Conservation (phyloP, 2,888 invertebrate species). For the Eledona agricola region DNA sequence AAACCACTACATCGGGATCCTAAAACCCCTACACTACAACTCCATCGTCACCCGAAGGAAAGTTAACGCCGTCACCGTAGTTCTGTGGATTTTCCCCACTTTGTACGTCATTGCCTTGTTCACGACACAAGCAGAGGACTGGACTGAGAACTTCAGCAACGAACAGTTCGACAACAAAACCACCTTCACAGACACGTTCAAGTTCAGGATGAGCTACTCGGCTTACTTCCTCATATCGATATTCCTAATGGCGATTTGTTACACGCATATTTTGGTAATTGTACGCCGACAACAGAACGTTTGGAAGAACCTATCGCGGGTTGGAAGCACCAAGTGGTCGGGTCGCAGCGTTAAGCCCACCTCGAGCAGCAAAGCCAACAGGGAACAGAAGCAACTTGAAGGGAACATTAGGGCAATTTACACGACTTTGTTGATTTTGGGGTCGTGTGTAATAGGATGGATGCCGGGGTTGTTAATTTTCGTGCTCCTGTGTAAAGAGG, state of each 20-base stretch:
- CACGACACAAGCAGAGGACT: slow-evolving; percentile 62
- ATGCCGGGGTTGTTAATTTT: slow-evolving; percentile 69
- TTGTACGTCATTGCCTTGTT: slow-evolving; percentile 65
- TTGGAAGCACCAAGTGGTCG: slow-evolving; percentile 57
- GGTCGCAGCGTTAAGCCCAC: slow-evolving; percentile 40
- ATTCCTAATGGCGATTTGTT: slow-evolving; percentile 68
- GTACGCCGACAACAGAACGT: slow-evolving; percentile 66
- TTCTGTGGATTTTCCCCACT: slow-evolving; percentile 69
- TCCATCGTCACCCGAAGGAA: slow-evolving; percentile 67
- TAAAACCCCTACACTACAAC: slow-evolving; percentile 70
- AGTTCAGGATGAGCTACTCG: slow-evolving; percentile 65
- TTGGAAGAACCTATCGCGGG: slow-evolving; percentile 61
- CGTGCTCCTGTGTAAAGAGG: slow-evolving; percentile 65
- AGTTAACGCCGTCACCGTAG: slow-evolving; percentile 63
- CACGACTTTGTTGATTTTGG: slow-evolving; percentile 71
- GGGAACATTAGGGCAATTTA: slow-evolving; percentile 67
- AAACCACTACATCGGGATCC: slow-evolving; percentile 74
- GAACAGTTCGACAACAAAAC: slow-evolving; percentile 37
- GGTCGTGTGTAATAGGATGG: slow-evolving; percentile 69
- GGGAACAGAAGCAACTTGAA: slow-evolving; percentile 59
- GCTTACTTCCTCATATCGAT: slow-evolving; percentile 68
- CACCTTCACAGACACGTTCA: slow-evolving; percentile 60
- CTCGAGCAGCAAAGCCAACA: slow-evolving; percentile 42
- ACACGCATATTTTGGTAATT: slow-evolving; percentile 68
- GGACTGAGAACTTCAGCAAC: slow-evolving; percentile 45